Conservation (phyloP, 1,140 invertebrate genomes). For the Spodoptera frugiperda region DNA sequence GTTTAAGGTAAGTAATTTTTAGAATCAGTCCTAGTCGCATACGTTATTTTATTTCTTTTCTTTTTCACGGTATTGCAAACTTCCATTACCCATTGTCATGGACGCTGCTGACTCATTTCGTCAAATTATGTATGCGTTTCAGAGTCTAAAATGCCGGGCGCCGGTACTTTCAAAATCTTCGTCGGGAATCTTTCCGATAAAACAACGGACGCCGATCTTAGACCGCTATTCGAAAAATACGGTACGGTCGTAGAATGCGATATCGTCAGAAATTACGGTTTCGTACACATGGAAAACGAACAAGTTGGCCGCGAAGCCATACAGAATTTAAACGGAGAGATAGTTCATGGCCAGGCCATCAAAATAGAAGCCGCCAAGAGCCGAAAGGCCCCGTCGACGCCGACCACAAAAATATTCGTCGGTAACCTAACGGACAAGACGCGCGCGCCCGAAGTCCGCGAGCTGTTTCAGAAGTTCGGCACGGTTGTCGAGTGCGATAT, state of each 20-base stretch:
- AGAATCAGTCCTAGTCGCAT: not conserved
- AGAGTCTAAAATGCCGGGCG: constrained; percentile 92
- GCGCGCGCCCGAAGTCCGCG: constrained; percentile 94
- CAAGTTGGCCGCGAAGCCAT: constrained; percentile 96
- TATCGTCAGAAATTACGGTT: constrained; percentile 98
- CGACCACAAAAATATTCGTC: constrained; percentile 96
- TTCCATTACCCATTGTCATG: constrained; percentile 59
- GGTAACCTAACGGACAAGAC: constrained; percentile 96
- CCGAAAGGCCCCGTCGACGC: constrained; percentile 93
- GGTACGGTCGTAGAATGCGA: constrained; percentile 98
- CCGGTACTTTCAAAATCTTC: constrained; percentile 97
- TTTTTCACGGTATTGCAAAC: constrained; percentile 62
- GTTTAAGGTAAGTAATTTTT: constrained; percentile 64
- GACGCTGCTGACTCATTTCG: constrained; percentile 84
- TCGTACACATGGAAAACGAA: constrained; percentile 98
- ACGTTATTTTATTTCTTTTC: constrained; percentile 9
- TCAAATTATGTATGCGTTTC: constrained; percentile 85
- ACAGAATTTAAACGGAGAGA: constrained; percentile 95
- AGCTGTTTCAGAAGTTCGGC: constrained; percentile 95
- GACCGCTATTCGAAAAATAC: constrained; percentile 97
- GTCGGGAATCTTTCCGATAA: constrained; percentile 97
- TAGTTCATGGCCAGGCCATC: constrained; percentile 95
- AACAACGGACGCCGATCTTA: constrained; percentile 93
- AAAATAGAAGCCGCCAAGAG: constrained; percentile 97
- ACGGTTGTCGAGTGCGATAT: constrained; percentile 96